These are phyloP conservation scores for Sebastes baramenuke DNA, from an alignment of 2,797 vertebrate species.

Conservation along the genomic window DNA sequence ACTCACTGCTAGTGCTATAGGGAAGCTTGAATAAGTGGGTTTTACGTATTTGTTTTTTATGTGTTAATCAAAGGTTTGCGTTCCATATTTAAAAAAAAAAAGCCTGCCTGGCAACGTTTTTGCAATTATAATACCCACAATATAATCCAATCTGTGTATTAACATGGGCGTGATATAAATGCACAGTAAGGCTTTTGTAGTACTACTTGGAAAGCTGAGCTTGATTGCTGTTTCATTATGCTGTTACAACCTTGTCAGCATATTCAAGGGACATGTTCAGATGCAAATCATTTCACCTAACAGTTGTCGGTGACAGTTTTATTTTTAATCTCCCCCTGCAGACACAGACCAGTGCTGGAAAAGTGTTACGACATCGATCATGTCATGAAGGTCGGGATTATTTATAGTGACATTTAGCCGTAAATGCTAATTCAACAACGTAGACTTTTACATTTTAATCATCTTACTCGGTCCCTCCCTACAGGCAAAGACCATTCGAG, in stretches of 20 bases:
- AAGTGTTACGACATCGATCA: slow-evolving; percentile 95
- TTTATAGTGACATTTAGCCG: slow-evolving; percentile 16
- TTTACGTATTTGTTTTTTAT: not conserved
- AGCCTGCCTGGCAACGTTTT: not conserved
- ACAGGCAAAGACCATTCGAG: slow-evolving; percentile 94
- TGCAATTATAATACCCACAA: not conserved
- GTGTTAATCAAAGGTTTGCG: not conserved
- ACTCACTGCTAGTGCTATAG: slow-evolving; percentile 9
- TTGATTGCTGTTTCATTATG: not conserved
- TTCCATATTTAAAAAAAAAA: not conserved
- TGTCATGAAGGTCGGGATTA: slow-evolving; percentile 91
- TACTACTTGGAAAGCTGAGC: not conserved
- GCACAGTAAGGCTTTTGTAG: not conserved
- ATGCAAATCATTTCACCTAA: slow-evolving; percentile 17
- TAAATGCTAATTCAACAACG: not conserved
- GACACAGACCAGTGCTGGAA: slow-evolving; percentile 94
- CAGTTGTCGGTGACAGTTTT: slow-evolving; percentile 28
- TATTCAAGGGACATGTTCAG: slow-evolving; percentile 13
- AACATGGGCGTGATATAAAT: not conserved
- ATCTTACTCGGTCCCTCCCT: not conserved
- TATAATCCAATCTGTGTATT: not conserved
- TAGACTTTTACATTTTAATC: not conserved
- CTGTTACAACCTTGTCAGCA: slow-evolving; percentile 20
- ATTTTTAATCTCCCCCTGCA: slow-evolving; percentile 67
- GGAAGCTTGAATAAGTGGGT: not conserved